phyloP scores from a whole-genome alignment of 2,888 invertebrate genomes.

The Melinopterus prodromus region DNA sequence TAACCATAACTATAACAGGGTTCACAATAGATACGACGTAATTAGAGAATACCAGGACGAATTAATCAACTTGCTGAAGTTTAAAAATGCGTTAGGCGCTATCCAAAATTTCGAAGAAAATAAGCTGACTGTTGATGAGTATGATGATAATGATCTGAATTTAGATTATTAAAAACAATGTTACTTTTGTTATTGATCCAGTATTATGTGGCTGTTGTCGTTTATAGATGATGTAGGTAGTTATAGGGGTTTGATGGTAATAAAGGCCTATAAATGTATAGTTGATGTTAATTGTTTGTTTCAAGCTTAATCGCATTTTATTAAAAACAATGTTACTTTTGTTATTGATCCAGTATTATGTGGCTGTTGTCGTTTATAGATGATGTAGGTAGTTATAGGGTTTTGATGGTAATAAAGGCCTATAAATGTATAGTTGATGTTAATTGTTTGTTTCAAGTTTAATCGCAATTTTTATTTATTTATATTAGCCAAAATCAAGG shows the following conservation, averaged over 20 bases:
- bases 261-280: too few relatives aligned
- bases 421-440: neutral
- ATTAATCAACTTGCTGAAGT: neutral
- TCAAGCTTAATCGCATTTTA: too few relatives aligned
- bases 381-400: neutral
- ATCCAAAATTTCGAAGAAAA: neutral
- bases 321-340: constrained; percentile 12
- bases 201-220: neutral
- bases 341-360: neutral
- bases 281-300: too few relatives aligned
- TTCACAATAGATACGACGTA: constrained; percentile 34
- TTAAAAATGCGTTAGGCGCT: neutral
- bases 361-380: constrained; percentile 5
- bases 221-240: neutral
- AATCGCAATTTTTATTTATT: too few relatives aligned
- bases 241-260: neutral
- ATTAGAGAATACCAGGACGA: constrained; percentile 7
- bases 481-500: neutral
- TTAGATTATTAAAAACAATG: constrained; percentile 19
- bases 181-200: neutral
- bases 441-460: too few relatives aligned
- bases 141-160: constrained; percentile 31
- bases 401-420: neutral
- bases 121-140: neutral
- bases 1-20: constrained; percentile 62